A percentile compares a stretch with the other conserved stretches of the same genome.
Evolutionary conservation across 1,140 invertebrate species (phyloP).

Genomic region (Saxidomus purpurata): DNA sequence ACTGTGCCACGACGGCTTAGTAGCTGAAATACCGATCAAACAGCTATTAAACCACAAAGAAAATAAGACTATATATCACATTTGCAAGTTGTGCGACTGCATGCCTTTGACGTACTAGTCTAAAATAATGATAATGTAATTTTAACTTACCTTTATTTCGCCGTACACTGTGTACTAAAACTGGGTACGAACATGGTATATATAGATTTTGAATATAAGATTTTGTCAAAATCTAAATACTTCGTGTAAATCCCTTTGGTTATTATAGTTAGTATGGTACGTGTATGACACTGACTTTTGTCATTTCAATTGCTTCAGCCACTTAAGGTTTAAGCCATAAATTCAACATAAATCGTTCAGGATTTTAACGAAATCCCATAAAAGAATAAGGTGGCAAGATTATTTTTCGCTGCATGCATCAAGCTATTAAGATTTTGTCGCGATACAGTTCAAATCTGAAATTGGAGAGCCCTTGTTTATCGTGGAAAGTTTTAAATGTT

Average conservation of each 20-base stretch:
- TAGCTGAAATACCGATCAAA: too few species aligned
- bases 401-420: background rate
- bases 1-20: too few species aligned
- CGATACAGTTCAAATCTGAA: background rate
- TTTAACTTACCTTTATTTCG: too few species aligned
- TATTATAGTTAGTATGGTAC: background rate
- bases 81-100: too few species aligned
- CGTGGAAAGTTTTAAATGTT: background rate
- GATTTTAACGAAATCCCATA: background rate
- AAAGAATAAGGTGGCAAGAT: background rate
- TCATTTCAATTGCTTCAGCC: background rate
- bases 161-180: too few species aligned
- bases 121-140: too few species aligned
- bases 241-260: background rate
- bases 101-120: too few species aligned
- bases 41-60: too few species aligned
- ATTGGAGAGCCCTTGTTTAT: slow-evolving; percentile 6
- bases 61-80: too few species aligned
- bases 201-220: too few species aligned
- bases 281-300: background rate
- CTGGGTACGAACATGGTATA: too few species aligned
- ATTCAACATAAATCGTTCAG: slow-evolving; percentile 9
- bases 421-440: background rate
- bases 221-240: too few species aligned
- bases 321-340: slow-evolving; percentile 1